Conservation (phyloP, 2,113 vertebrate species). For the Rafetus swinhoei region DNA sequence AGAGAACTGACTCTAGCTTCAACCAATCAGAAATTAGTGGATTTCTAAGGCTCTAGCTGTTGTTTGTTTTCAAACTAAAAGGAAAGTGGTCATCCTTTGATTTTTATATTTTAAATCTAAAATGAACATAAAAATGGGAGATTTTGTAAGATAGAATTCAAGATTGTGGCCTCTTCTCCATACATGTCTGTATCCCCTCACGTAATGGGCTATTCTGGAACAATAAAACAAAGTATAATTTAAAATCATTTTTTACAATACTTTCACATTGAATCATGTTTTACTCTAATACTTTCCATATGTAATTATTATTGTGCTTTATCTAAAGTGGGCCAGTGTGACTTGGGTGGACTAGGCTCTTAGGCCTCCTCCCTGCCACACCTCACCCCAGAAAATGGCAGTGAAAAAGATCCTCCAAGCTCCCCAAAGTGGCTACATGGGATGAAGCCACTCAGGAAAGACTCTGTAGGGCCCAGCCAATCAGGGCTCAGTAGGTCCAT, state of each 20-base stretch:
- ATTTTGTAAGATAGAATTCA: neutral
- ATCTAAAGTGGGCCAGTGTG: neutral
- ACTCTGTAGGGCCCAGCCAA: too few species aligned
- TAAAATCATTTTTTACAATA: neutral
- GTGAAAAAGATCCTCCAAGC: too few species aligned
- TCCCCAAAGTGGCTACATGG: too few species aligned
- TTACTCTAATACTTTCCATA: neutral
- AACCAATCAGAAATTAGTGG: constrained; percentile 19
- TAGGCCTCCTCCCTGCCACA: too few species aligned
- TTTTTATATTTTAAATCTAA: neutral
- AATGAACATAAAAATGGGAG: neutral
- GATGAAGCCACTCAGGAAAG: too few species aligned
- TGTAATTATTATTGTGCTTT: neutral
- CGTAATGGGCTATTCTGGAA: neutral
- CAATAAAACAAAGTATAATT: neutral
- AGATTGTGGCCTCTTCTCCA: neutral
- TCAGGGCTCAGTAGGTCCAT: too few species aligned
- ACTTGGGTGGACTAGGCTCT: too few species aligned
- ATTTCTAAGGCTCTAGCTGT: constrained; percentile 14
- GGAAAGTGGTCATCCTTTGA: neutral
- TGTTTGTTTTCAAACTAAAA: constrained; percentile 19
- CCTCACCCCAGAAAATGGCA: too few species aligned
- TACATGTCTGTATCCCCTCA: neutral
- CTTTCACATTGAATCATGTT: neutral
- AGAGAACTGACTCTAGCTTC: neutral